These are phyloP conservation scores for human (Homo sapiens) DNA, from an alignment of 2,113 vertebrate genomes.

Conservation along the genomic window GRCh38 chr1:237368001-237368500, in stretches of 20 bases:
- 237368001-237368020: rapidly evolving
- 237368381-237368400: rapidly evolving
- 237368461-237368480: rapidly evolving
- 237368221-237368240: too few relatives aligned
- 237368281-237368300: too few relatives aligned
- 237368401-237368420: neutral
- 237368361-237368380: neutral
- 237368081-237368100: neutral
- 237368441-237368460: neutral
- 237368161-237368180: too few relatives aligned
- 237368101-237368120: neutral
- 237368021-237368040: neutral
- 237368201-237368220: too few relatives aligned
- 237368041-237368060: neutral
- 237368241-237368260: too few relatives aligned
- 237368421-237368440: neutral
- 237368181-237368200: too few relatives aligned
- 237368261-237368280: too few relatives aligned
- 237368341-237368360: too few relatives aligned
- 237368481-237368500: neutral
- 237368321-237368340: too few relatives aligned
- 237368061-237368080: neutral
- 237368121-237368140: too few relatives aligned
- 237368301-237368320: too few relatives aligned
- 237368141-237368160: too few relatives aligned